phyloP scores from a whole-genome alignment of 2,113 vertebrate species.

The Thomomys bottae region DNA sequence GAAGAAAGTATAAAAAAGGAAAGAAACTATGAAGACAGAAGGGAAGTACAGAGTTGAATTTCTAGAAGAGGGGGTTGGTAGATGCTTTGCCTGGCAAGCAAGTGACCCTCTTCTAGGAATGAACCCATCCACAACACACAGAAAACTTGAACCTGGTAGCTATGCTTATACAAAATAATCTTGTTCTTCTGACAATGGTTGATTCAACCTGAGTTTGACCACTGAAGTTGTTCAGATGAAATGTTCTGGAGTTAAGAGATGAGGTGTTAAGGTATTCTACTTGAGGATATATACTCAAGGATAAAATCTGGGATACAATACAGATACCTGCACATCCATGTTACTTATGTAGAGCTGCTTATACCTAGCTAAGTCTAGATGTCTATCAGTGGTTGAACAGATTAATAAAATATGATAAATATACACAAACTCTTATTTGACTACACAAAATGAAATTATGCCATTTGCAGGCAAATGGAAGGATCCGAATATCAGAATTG shows the following conservation, averaged over 20 bases:
- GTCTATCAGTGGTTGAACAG: not conserved
- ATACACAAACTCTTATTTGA: not conserved
- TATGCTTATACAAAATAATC: constrained; percentile 7
- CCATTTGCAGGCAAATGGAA: not conserved
- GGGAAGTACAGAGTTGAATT: not conserved
- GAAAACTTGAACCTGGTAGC: not conserved
- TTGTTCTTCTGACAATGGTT: constrained; percentile 26
- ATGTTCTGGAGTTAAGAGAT: constrained; percentile 48
- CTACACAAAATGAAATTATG: not conserved
- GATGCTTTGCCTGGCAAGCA: not conserved
- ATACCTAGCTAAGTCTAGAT: not conserved
- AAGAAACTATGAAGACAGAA: not conserved
- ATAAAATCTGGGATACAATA: too few species aligned
- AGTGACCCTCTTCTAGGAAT: not conserved
- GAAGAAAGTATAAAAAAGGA: not conserved
- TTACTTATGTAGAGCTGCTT: not conserved
- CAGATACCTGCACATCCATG: not conserved
- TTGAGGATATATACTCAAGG: not conserved
- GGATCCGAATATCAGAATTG: not conserved
- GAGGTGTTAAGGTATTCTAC: not conserved
- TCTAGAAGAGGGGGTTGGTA: constrained; percentile 22
- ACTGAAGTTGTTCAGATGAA: constrained; percentile 22
- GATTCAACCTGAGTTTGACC: constrained; percentile 22
- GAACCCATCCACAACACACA: not conserved
- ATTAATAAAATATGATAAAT: not conserved